Evolutionary conservation across 2,113 vertebrate species (phyloP).

Genomic region (Boulengeromyrus knoepffleri): DNA sequence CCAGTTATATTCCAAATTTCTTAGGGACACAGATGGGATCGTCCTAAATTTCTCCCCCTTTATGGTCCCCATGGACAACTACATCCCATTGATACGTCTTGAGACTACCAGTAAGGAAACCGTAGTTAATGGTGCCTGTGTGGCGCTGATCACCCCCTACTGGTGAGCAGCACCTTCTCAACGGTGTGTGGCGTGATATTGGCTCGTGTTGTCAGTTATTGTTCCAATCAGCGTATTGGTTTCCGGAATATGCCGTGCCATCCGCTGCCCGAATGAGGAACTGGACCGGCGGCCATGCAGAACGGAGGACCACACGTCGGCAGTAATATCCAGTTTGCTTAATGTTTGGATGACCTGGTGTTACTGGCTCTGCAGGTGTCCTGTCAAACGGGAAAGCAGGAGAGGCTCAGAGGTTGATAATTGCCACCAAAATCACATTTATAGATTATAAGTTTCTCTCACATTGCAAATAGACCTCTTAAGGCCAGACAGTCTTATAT

Average conservation of each 20-base stretch:
- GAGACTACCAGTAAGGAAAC: not conserved
- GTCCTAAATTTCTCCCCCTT: not conserved
- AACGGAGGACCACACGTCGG: not conserved
- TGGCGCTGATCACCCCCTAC: not conserved
- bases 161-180: not conserved
- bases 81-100: not conserved
- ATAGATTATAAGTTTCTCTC: not conserved
- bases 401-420: not conserved
- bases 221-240: not conserved
- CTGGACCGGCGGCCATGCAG: not conserved
- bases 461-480: not conserved
- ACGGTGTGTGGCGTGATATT: not conserved
- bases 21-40: not conserved
- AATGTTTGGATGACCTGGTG: not conserved
- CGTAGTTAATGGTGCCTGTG: not conserved
- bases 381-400: not conserved
- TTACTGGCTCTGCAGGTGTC: not conserved
- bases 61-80: not conserved
- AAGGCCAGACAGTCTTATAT: not conserved
- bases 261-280: not conserved
- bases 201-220: not conserved
- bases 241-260: not conserved
- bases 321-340: not conserved
- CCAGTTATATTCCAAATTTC: not conserved
- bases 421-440: not conserved